phyloP scores from a whole-genome alignment of 53 echinoderm and acorn worm genomes.

The Mesocentrotus franciscanus region DNA sequence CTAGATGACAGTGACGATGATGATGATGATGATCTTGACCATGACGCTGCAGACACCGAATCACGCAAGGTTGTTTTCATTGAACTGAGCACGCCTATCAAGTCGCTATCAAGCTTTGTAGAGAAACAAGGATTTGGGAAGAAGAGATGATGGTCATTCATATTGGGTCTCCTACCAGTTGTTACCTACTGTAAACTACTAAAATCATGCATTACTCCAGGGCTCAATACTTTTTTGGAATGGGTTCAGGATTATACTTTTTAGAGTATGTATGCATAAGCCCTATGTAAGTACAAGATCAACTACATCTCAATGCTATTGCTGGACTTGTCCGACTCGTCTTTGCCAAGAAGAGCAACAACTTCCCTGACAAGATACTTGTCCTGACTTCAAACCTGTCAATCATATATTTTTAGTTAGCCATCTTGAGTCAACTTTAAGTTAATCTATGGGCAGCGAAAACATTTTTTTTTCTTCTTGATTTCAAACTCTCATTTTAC shows the following conservation, averaged over 20 bases:
- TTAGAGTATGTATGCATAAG: no score
- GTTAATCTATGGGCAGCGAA: no score
- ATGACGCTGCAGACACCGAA: neutral
- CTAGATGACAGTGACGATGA: constrained; percentile 39
- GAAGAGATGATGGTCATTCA: neutral
- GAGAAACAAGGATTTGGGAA: constrained; percentile 33
- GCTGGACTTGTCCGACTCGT: no score
- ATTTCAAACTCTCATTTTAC: no score
- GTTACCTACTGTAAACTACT: neutral
- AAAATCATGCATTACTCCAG: neutral
- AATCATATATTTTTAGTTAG: no score
- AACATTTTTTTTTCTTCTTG: no score
- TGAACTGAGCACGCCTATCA: constrained; percentile 41
- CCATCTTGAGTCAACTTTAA: no score
- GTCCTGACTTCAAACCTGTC: no score
- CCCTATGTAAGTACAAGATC: no score
- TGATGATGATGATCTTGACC: neutral
- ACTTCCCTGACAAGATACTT: no score
- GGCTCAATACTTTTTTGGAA: neutral
- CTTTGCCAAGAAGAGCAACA: no score
- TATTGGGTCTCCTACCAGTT: neutral
- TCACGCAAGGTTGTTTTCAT: constrained; percentile 27
- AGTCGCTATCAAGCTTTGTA: constrained; percentile 13
- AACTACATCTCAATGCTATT: no score
- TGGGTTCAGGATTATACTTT: neutral